Evolutionary conservation across 2,113 vertebrate species (phyloP).

Genomic region (Tangachromis dhanisi): DNA sequence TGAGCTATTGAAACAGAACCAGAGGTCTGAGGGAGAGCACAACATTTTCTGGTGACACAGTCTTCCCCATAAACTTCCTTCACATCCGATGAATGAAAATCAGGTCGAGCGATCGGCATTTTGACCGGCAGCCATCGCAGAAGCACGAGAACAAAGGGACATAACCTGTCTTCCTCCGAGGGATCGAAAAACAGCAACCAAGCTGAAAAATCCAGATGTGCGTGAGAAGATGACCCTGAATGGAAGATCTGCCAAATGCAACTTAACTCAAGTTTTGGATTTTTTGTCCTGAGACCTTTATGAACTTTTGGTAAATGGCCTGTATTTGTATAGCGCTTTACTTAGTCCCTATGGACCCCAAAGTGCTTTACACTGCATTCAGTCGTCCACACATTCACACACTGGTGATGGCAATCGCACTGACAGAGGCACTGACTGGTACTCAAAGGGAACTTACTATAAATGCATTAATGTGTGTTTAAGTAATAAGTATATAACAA

Average conservation of each 20-base stretch:
- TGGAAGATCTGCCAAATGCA: not conserved
- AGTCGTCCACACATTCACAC: not conserved
- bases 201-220: not conserved
- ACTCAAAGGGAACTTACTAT: not conserved
- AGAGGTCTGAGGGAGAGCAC: accelerated
- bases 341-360: accelerated
- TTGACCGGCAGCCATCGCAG: not conserved
- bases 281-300: not conserved
- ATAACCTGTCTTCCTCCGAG: accelerated
- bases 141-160: not conserved
- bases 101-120: accelerated
- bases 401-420: accelerated
- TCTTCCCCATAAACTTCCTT: not conserved
- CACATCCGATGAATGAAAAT: accelerated
- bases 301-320: accelerated
- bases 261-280: not conserved
- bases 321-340: not conserved
- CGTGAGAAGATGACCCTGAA: not conserved
- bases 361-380: not conserved
- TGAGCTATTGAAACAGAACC: not conserved
- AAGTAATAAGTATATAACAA: not conserved
- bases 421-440: not conserved
- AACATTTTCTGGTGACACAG: not conserved
- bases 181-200: not conserved
- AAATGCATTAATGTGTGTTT: not conserved